Base-by-base conservation (phyloP, 2,797 vertebrate genomes). In the Mastacembelus armatus region DNA sequence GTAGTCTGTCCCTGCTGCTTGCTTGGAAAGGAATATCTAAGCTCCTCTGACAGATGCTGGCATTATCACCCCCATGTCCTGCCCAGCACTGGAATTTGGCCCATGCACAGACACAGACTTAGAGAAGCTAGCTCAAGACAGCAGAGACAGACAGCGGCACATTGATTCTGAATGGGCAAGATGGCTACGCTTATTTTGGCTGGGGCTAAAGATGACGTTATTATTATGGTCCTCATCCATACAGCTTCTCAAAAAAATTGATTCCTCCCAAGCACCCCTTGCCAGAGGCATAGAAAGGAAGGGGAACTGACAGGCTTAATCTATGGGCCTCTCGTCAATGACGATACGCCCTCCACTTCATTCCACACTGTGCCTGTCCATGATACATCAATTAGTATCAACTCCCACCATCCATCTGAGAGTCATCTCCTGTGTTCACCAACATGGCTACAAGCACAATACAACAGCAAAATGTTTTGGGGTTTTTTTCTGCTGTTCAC, bases 1-100 rank as follows among this genome's bases (percentile, higher is more conserved):
- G 79, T 89, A 85, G 89, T 81, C 71, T 71, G 68, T 90, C 86
- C 90, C 89, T 77, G 86, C 87, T 86, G 88, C 86, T 93, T 71
- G 71, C 79, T 92, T 89, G 89, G 90, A 89, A 92, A 91, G 83
- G 82, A 92, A 90, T 91, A 90, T 90, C 80, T 88, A 82, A 92
- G 85, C 87, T 75, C 21, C 81, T 83, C 83, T 89, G 90, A 91
- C 90, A 88, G 85, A 89, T 90, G 88, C 84, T 89, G 88, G 85
- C 83, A 83, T 92, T 89, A 92, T 91, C 90, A 84, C 88, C 88
- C 79, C 81, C 30, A 51, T 77, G 82, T 85, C 86, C 83, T 75
- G 74, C 81, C 69, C 55, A 47, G 73, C 77, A 56, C 63, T 77
- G 83, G 77, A 84, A 74, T 78, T 74, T 60, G 64, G 85, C 87